Conservation (phyloP, 2,888 invertebrate genomes). For the Rhogogaster chlorosoma region DNA sequence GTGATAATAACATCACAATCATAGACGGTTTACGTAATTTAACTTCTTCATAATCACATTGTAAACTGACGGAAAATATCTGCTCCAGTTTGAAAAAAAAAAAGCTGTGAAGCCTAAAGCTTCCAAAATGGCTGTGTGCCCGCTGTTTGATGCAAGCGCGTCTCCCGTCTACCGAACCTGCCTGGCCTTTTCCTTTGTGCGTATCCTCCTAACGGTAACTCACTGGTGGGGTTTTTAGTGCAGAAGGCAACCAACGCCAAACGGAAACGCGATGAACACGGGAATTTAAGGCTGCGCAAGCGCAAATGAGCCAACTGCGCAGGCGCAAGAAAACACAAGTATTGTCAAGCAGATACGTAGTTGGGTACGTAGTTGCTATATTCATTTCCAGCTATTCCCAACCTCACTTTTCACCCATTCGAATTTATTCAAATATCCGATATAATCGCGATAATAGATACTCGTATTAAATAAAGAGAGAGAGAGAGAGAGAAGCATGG, state of each 20-base stretch:
- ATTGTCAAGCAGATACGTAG: background rate
- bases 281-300: slow-evolving; percentile 14
- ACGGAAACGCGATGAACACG: slow-evolving; percentile 56
- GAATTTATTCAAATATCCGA: background rate
- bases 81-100: background rate
- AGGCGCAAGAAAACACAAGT: slow-evolving; percentile 54
- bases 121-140: slow-evolving; percentile 77
- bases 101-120: slow-evolving; percentile 61
- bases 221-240: slow-evolving; percentile 70
- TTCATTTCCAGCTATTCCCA: background rate
- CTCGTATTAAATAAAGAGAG: background rate
- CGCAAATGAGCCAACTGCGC: slow-evolving; percentile 24
- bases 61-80: slow-evolving; percentile 42
- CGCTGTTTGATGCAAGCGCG: slow-evolving; percentile 73
- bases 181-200: slow-evolving; percentile 77
- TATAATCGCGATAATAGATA: background rate
- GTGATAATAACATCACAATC: background rate
- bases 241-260: slow-evolving; percentile 64
- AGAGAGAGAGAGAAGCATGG: background rate
- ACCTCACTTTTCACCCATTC: background rate
- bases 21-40: background rate
- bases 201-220: slow-evolving; percentile 73
- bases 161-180: slow-evolving; percentile 64
- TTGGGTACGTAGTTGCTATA: background rate
- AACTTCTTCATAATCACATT: background rate